Base-by-base conservation (phyloP, 2,113 vertebrate genomes). In the Euleptes europaea region DNA sequence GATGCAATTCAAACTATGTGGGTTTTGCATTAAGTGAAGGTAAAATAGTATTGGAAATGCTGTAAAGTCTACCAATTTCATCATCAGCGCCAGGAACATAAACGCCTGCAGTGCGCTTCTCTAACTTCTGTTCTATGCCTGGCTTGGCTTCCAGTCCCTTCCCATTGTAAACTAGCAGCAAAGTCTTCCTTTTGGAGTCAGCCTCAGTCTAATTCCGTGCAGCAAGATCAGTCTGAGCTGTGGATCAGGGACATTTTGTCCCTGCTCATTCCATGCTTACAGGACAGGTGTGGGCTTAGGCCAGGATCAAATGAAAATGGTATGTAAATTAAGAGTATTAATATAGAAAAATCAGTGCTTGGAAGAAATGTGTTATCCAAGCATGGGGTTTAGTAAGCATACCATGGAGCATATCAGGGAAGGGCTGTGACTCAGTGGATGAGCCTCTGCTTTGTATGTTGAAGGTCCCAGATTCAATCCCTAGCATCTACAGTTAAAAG, bases 311-410 rank as follows among this genome's bases (percentile, higher is more conserved):
- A 86, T 86, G 88, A 77, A 90, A 80, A 88, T 72, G 88, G 86
- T 88, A 91, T 94, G 87, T 89, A 91, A 92, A 94, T 91, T 75
- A 92, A 40, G 54, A 79, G 65, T 47, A 87, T 91, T 87, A 91
- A 82, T 87, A 89, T 75, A n/a, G 72, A 84, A 80, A 90, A 92
- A 83, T 71, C 83, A 89, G 91, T 78, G 82, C 88, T 89, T 88
- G 69, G 91, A 82, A 83, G 86, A 75, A 83, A 13, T 47, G 26
- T 0, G 87, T 88, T 81, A 57, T 90, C 75, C 57, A 78, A 49
- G 12, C 79, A 75, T 69, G 8, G 42, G 77, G 81, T 76, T 79
- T 67, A 74, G 54, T 28, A 78, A 74, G 71, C 14, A 0, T 28
- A 79, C 2, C 38, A 19, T 2, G 33, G 67, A 47, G 38, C 63